phyloP scores from a whole-genome alignment of 2,888 invertebrate genomes.

The Tribolium freemani region DNA sequence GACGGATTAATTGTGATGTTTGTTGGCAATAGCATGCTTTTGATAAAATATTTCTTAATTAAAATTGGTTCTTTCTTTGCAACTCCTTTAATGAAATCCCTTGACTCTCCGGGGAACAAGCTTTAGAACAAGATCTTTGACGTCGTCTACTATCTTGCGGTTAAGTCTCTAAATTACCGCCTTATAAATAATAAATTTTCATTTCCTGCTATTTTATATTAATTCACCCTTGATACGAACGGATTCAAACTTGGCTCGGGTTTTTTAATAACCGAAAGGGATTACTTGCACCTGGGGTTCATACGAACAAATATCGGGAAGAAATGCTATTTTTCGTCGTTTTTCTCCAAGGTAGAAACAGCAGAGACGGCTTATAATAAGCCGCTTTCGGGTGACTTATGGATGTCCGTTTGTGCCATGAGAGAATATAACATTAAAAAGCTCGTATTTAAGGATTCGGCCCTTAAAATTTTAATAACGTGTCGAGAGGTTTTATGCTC shows the following conservation, averaged over 20 bases:
- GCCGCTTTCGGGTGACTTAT: constrained; percentile 61
- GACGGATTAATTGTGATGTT: constrained; percentile 21
- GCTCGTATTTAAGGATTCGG: constrained; percentile 58
- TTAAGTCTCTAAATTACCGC: constrained; percentile 53
- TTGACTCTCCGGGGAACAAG: constrained; percentile 34
- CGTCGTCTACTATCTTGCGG: constrained; percentile 49
- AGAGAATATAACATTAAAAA: constrained; percentile 61
- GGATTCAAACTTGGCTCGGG: neutral
- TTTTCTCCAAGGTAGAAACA: constrained; percentile 47
- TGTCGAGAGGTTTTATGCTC: constrained; percentile 58
- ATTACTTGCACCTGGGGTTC: neutral
- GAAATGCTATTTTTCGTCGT: constrained; percentile 39
- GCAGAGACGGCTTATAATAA: constrained; percentile 56
- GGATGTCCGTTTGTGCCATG: constrained; percentile 58
- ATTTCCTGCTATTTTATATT: constrained; percentile 46
- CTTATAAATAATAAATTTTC: constrained; percentile 56
- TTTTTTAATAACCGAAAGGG: neutral
- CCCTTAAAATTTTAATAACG: constrained; percentile 60
- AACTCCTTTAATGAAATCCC: constrained; percentile 50
- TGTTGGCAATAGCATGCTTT: constrained; percentile 8
- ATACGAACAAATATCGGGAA: constrained; percentile 17
- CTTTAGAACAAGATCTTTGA: constrained; percentile 47
- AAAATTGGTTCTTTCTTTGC: constrained; percentile 34
- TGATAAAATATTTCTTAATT: constrained; percentile 39
- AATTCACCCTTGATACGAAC: constrained; percentile 7